Conservation (phyloP, 2,888 invertebrate species). For the Tachystola acroxantha region DNA sequence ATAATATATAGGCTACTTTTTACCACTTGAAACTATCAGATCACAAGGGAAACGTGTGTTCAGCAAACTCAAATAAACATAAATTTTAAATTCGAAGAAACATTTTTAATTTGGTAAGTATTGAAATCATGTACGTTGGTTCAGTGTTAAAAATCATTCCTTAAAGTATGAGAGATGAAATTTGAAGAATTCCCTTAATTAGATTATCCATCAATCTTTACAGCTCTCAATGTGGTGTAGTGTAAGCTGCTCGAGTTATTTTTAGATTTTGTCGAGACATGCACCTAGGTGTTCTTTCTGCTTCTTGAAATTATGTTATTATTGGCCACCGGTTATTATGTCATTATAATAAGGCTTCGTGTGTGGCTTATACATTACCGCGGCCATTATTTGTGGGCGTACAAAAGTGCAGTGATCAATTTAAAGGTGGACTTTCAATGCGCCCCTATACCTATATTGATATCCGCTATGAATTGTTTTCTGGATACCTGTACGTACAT, state of each 20-base stretch:
- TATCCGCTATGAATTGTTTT: constrained; percentile 1
- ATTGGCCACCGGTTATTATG: constrained; percentile 21
- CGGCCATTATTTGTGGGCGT: constrained; percentile 17
- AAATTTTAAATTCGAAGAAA: too few species aligned
- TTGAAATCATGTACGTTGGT: too few species aligned
- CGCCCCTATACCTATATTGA: constrained; percentile 12
- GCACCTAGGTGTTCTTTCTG: neutral
- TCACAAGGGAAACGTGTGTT: too few species aligned
- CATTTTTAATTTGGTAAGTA: too few species aligned
- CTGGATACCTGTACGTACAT: constrained; percentile 6
- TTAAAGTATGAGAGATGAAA: too few species aligned
- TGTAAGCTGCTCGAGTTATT: neutral
- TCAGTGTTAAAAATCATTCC: too few species aligned
- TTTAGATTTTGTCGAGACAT: constrained; percentile 1
- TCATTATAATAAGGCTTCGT: constrained; percentile 31
- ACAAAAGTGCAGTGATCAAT: constrained; percentile 22
- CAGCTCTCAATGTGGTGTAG: too few species aligned
- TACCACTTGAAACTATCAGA: too few species aligned
- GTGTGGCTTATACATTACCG: constrained; percentile 36
- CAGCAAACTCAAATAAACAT: too few species aligned
- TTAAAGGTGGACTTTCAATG: constrained; percentile 21
- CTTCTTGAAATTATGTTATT: constrained; percentile 13
- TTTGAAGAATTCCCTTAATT: too few species aligned
- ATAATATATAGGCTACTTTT: too few species aligned
- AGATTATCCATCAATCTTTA: too few species aligned